Base-by-base conservation (phyloP, 2,113 vertebrate species). In the Nerophis lumbriciformis region DNA sequence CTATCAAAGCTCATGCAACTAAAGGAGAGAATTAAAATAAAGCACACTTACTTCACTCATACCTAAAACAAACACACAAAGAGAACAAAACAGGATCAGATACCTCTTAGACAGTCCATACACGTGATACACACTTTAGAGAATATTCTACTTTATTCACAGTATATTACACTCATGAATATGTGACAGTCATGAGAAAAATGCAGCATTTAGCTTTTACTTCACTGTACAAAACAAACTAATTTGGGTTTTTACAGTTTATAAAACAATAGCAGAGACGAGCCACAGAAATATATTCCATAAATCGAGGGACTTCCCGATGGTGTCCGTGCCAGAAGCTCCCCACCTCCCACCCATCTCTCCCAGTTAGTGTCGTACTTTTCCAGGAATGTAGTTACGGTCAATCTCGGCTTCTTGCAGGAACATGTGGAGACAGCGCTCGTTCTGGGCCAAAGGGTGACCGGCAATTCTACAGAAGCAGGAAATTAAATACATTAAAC, bases 361-460 rank as follows among this genome's bases (percentile, higher is more conserved):
- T 65, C 56, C 49, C 81, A 82, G 84, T 89, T 88, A 97, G 86
- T 95, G 94, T 87, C 95, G 92, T 93, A 99, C 96, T 93, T 98
- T 99, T 91, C 96, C 95, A 16, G 97, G 95, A 91, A 98, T 93
- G 79, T 99, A 98, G 92, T 97, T 98, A 79, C 95, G 94, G 90
- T 99, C 97, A 65, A 98, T 98, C 85, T 91, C 89, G 84, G 98
- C 96, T 59, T 98, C 97, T 85, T 99, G 97, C 88, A 99, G 92
- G 84, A 99, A 99, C 96, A 99, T 99, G 83, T 99, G 97, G 90
- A 99, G 94, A 90, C 97, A 99, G 87, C 96, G 96, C 89, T 99
- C 97, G 0, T 98, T 98, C 91, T 98, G 97, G 89, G 96, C 97
- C 92, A 99, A 81, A 6, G 97, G 96, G 71, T 98, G 96, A 87